Evolutionary conservation across 2,113 vertebrate species (phyloP).

Genomic region (Cavia aperea): DNA sequence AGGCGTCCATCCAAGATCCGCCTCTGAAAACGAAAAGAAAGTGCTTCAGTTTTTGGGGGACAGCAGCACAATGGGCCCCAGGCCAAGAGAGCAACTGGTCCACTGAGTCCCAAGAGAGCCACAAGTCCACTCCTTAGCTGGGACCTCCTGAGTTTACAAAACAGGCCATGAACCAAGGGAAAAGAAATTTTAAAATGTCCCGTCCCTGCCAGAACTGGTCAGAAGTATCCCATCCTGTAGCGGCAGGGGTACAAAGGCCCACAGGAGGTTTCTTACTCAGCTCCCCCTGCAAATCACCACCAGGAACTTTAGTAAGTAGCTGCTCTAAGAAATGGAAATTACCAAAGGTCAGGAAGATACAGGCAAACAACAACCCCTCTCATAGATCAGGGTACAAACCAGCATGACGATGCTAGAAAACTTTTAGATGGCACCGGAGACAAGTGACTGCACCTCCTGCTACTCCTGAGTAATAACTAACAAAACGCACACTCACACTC

Average conservation of each 20-base stretch:
- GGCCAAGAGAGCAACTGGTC: background rate
- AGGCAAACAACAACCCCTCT: background rate
- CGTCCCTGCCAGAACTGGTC: background rate
- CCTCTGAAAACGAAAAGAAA: slow-evolving; percentile 80
- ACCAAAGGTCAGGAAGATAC: background rate
- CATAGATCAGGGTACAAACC: rapidly evolving
- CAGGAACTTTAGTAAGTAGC: background rate
- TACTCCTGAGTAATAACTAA: background rate
- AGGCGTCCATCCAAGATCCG: slow-evolving; percentile 93
- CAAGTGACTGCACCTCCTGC: rapidly evolving
- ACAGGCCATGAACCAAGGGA: background rate
- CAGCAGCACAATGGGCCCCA: background rate
- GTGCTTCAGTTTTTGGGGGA: background rate
- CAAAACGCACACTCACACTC: background rate
- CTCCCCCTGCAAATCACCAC: background rate
- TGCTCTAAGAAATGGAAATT: background rate
- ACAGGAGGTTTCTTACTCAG: rapidly evolving
- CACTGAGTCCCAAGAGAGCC: background rate
- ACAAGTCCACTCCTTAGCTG: background rate
- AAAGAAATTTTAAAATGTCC: rapidly evolving
- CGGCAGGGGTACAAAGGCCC: rapidly evolving
- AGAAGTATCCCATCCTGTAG: background rate
- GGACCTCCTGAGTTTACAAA: background rate
- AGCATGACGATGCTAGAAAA: background rate
- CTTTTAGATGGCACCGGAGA: rapidly evolving